Evolutionary conservation across 2,797 vertebrate species (phyloP).

Genomic region (Nasua narica): DNA sequence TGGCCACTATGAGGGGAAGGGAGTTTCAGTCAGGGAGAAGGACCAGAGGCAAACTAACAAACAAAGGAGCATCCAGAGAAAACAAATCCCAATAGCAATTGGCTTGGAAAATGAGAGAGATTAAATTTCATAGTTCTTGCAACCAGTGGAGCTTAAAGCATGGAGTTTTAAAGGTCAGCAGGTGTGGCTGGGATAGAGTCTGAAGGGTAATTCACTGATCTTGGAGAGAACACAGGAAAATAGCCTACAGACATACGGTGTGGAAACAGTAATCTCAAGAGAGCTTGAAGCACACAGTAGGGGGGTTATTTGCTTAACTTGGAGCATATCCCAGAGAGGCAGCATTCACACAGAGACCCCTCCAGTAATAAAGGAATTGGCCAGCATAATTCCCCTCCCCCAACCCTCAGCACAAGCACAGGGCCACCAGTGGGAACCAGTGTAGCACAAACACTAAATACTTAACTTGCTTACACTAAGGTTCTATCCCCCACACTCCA

Average conservation of each 20-base stretch:
- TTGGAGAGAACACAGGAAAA: not conserved
- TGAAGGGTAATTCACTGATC: not conserved
- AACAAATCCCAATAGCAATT: not conserved
- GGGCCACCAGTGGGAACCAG: not conserved
- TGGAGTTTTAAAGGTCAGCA: not conserved
- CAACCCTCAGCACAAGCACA: not conserved
- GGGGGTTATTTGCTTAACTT: not conserved
- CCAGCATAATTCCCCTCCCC: not conserved
- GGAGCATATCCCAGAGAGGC: not conserved
- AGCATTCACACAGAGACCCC: not conserved
- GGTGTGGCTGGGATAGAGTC: not conserved
- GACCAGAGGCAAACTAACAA: not conserved
- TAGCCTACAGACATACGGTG: not conserved
- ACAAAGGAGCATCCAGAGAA: not conserved
- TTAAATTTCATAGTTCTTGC: not conserved
- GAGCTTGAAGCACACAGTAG: not conserved
- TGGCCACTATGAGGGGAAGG: not conserved
- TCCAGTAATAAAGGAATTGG: not conserved
- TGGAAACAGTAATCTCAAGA: not conserved
- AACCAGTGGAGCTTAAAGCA: not conserved
- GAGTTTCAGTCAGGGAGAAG: not conserved
- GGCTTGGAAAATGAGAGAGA: not conserved
- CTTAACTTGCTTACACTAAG: not conserved
- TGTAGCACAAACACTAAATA: not conserved
- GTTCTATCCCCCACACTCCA: not conserved